These are phyloP conservation scores for Trachelus tabidus DNA, from an alignment of 2,888 invertebrate genomes.

Conservation along the genomic window DNA sequence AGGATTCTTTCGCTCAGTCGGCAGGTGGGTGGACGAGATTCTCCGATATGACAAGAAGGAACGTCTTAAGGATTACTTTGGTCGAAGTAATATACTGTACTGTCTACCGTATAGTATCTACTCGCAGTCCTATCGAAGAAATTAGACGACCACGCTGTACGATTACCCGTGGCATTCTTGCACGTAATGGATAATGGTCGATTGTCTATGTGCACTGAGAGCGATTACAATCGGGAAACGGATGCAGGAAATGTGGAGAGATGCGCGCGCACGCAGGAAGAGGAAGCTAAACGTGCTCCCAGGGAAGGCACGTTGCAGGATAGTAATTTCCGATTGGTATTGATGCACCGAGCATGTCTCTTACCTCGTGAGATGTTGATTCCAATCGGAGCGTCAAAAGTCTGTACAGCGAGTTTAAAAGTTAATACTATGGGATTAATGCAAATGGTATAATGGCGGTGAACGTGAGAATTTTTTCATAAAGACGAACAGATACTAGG, in stretches of 20 bases:
- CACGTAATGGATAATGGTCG: not conserved
- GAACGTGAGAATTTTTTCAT: not conserved
- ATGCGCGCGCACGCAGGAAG: not conserved
- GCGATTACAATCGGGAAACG: not conserved
- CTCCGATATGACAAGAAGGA: not conserved
- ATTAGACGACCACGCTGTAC: not conserved
- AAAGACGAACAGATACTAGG: not conserved
- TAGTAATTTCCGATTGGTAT: not conserved
- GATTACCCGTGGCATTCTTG: not conserved
- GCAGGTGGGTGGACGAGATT: constrained; percentile 30
- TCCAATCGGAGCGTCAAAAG: not conserved
- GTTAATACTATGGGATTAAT: not conserved
- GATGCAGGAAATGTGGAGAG: not conserved
- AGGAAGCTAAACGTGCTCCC: not conserved
- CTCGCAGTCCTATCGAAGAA: not conserved
- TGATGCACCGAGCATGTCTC: not conserved
- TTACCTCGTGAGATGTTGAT: not conserved
- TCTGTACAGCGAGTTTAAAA: not conserved
- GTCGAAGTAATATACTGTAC: not conserved
- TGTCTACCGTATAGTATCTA: not conserved
- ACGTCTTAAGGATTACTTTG: not conserved
- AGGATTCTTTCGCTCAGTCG: not conserved
- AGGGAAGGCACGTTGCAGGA: not conserved
- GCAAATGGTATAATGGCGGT: not conserved
- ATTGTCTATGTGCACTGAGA: not conserved